These are phyloP conservation scores for Mimumesa dahlbomi DNA, from an alignment of 2,888 invertebrate species.

Conservation along the genomic window DNA sequence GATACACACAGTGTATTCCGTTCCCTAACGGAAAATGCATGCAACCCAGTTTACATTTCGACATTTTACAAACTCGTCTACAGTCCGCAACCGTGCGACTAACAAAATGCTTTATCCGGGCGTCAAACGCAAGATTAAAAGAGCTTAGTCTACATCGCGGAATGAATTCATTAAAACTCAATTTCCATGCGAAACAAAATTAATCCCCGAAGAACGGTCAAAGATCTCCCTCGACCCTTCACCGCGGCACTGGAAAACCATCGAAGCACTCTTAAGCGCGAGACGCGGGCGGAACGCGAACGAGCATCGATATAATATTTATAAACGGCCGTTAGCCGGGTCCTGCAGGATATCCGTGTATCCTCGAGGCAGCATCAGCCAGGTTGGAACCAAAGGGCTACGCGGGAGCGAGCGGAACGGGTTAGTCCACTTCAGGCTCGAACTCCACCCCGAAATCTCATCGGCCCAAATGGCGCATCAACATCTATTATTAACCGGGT, in stretches of 20 bases:
- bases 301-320: constrained; percentile 72
- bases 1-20: too few relatives aligned
- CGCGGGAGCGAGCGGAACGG: constrained; percentile 27
- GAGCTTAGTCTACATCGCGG: constrained; percentile 10
- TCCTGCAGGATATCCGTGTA: constrained; percentile 63
- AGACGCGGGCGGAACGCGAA: constrained; percentile 11
- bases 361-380: constrained; percentile 58
- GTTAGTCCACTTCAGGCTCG: constrained; percentile 74
- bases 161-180: constrained; percentile 32
- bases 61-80: too few relatives aligned
- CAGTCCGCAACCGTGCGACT: too few relatives aligned
- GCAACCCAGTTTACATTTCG: too few relatives aligned
- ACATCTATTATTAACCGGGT: constrained; percentile 79
- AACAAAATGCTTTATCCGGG: constrained; percentile 8
- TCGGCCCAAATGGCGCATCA: constrained; percentile 80
- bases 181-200: constrained; percentile 32
- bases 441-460: constrained; percentile 78
- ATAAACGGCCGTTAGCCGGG: constrained; percentile 71
- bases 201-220: constrained; percentile 41
- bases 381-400: constrained; percentile 52
- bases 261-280: constrained; percentile 7
- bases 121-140: constrained; percentile 20
- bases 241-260: neutral
- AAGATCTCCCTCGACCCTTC: constrained; percentile 9
- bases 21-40: too few relatives aligned